Conservation (phyloP, 2,797 vertebrate genomes). For the Hippopotamyrus pictus region DNA sequence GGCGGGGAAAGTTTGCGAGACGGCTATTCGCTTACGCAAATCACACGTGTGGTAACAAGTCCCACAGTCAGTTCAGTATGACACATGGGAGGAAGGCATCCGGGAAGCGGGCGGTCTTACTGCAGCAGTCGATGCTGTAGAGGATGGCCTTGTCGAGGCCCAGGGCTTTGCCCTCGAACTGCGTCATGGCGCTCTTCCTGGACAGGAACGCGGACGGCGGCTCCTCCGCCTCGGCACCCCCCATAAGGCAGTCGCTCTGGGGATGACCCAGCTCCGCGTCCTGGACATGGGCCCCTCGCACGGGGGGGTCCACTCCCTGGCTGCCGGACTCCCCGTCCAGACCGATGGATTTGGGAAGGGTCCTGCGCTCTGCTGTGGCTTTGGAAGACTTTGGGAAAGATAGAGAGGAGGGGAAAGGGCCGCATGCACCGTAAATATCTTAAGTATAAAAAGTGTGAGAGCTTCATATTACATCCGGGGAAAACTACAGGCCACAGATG, state of each 20-base stretch:
- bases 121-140: conserved; percentile 96
- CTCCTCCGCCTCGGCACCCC: conserved; percentile 78
- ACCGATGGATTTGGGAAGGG: conserved; percentile 67
- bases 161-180: conserved; percentile 94
- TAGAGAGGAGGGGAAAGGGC: neutral
- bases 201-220: conserved; percentile 73
- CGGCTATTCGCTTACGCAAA: neutral
- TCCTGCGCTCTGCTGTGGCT: conserved; percentile 79
- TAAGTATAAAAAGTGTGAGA: neutral
- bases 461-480: neutral
- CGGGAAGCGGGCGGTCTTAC: conserved; percentile 60
- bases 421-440: neutral
- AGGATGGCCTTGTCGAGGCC: conserved; percentile 94
- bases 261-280: conserved; percentile 77
- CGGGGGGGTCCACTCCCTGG: conserved; percentile 65
- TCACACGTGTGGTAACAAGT: neutral
- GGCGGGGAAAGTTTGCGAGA: neutral
- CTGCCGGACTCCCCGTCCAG: conserved; percentile 78
- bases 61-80: neutral
- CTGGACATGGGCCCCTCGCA: conserved; percentile 68
- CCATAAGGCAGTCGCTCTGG: conserved; percentile 75
- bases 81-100: neutral
- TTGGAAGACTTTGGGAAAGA: conserved; percentile 74
- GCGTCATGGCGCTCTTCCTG: conserved; percentile 79
- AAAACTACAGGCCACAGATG: neutral